Conservation (phyloP, 1,140 invertebrate species). For the Alviniconcha marisindica region DNA sequence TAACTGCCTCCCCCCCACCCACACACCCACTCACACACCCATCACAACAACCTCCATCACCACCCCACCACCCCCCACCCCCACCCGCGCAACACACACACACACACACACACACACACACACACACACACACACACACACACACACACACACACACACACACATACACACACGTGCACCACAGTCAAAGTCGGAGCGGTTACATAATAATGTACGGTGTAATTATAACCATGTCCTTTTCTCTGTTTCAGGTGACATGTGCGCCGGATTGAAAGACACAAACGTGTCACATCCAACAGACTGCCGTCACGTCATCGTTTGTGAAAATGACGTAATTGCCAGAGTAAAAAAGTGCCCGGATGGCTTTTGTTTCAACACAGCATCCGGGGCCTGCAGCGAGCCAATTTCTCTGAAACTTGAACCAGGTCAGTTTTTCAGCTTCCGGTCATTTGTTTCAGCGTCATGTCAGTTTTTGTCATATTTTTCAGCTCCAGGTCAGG, state of each 20-base stretch:
- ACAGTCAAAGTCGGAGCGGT: background rate
- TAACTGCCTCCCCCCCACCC: too few species aligned
- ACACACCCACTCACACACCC: too few species aligned
- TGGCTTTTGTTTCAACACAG: slow-evolving; percentile 18
- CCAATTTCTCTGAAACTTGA: background rate
- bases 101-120: background rate
- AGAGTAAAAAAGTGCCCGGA: background rate
- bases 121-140: background rate
- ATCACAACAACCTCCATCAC: too few species aligned
- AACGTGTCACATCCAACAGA: slow-evolving; percentile 32
- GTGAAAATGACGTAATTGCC: slow-evolving; percentile 20
- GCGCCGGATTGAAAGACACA: background rate
- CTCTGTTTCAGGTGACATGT: background rate
- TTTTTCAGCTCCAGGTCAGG: too few species aligned
- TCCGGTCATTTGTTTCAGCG: too few species aligned
- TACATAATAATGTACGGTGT: too few species aligned
- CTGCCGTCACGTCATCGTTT: slow-evolving; percentile 15
- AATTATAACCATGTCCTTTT: background rate
- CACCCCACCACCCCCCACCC: too few species aligned
- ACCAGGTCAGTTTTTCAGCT: background rate
- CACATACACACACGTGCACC: background rate
- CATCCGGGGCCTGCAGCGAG: background rate
- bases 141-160: background rate
- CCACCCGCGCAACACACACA: too few species aligned
- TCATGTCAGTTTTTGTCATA: too few species aligned